phyloP scores from a whole-genome alignment of 2,797 vertebrate species.

The Scolopax bukidnonensis region DNA sequence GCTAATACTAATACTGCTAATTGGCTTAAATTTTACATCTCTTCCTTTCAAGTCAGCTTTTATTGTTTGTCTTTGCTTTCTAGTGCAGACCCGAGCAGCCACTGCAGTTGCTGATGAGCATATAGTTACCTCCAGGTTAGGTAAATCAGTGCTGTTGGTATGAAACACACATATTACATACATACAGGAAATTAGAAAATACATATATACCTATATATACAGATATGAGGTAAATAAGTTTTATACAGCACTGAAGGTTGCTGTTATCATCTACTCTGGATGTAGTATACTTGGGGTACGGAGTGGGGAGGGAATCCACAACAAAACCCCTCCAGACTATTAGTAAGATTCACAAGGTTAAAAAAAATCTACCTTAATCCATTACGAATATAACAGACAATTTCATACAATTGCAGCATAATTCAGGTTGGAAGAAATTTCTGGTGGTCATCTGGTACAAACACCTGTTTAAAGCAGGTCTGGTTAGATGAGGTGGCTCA shows the following conservation, averaged over 20 bases:
- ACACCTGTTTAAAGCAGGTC: background rate
- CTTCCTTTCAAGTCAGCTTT: background rate
- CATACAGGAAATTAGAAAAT: background rate
- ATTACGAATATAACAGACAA: background rate
- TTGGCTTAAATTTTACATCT: background rate
- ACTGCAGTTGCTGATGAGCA: background rate
- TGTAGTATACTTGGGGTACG: background rate
- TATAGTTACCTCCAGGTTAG: background rate
- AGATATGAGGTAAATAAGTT: background rate
- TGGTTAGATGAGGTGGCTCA: background rate
- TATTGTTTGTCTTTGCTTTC: background rate
- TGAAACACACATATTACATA: background rate
- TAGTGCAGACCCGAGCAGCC: background rate
- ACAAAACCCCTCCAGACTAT: background rate
- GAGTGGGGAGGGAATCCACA: no score
- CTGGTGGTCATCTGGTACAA: background rate
- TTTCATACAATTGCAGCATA: background rate
- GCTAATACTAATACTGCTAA: background rate
- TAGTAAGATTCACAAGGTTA: background rate
- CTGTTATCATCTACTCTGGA: background rate
- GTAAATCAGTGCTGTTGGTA: background rate
- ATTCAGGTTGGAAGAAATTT: background rate
- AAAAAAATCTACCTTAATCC: background rate
- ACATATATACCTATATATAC: background rate
- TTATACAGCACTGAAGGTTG: background rate